Conservation (phyloP, 2,113 vertebrate genomes). For the Phaethornis superciliosus region DNA sequence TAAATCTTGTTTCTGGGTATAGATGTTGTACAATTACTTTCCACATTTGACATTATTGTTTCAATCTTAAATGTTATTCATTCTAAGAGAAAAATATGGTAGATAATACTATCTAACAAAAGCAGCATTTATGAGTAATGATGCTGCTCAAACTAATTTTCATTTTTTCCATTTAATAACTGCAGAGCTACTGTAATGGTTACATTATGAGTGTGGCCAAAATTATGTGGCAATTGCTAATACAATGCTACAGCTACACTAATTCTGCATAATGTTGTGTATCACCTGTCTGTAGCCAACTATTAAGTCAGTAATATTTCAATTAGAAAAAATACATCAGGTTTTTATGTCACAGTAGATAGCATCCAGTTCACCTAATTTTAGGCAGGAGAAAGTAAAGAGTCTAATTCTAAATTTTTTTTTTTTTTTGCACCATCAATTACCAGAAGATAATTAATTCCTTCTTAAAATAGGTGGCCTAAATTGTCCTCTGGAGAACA, state of each 20-base stretch:
- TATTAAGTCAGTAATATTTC: neutral
- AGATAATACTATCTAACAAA: constrained; percentile 4
- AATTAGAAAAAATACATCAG: neutral
- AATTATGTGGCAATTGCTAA: neutral
- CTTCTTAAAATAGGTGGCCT: neutral
- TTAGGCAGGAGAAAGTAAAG: neutral
- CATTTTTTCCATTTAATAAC: constrained; percentile 10
- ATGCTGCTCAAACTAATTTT: constrained; percentile 12
- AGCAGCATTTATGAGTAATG: constrained; percentile 22
- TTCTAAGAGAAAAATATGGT: constrained; percentile 14
- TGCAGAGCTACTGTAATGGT: neutral
- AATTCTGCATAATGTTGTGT: neutral
- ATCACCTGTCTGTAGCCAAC: neutral
- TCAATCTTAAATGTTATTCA: constrained; percentile 30
- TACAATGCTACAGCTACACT: neutral
- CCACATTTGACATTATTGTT: constrained; percentile 22
- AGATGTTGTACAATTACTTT: constrained; percentile 17
- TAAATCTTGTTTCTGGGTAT: neutral
- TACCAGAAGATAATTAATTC: constrained; percentile 1
- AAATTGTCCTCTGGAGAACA: neutral
- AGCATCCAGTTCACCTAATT: neutral
- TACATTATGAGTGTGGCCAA: neutral
- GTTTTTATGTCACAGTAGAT: neutral
- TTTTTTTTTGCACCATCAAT: neutral
- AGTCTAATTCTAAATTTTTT: neutral